Base-by-base conservation (phyloP, 2,888 invertebrate species). In the Volucella inflata region DNA sequence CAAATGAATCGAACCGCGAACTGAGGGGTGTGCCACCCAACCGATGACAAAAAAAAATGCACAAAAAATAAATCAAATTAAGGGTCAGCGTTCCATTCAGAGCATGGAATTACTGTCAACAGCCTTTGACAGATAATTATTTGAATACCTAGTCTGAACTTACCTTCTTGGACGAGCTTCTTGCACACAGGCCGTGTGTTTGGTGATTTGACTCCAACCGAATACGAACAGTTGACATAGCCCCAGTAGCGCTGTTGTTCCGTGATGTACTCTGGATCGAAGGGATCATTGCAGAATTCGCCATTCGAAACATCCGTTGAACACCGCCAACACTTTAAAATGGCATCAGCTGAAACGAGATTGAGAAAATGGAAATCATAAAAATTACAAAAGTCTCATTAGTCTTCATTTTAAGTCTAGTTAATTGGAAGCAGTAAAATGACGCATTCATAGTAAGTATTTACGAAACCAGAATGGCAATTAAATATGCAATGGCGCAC, bases 271-370 rank as follows among this genome's bases (percentile, higher is more conserved):
- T 90, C 90, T 76, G 93, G 93, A 89, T 95, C 94, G 93, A 96
- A 96, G 65, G 95, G 95, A 90, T 97, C 96, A 59, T 93, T 93
- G 91, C 97, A 97, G 88, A 94, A 93, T 10, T 94, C 94, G 87
- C 95, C 95, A 88, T 94, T 92, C 3, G 92, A 91, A 30, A 92
- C 91, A 88, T 96, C 95, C 2, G 96, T 96, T 0, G 95, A 94
- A 89, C 96, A 97, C 10, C 95, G 94, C 95, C 96, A 97, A 90
- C 96, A 97, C 88, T 94, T 94, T 9, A 96, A 91, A 4, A 95
- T 93, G 81, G 94, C 94, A 88, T 95, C 95, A 94, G 93, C 89
- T 94, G 93, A 84, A 89, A 89, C 87, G 88, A 83, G 55, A 81
- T 30, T 30, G 1, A 65, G 10, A 42, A 30, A 48, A 30, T 16